phyloP scores from a whole-genome alignment of 2,797 vertebrate genomes.

The Neosalanx taihuensis region DNA sequence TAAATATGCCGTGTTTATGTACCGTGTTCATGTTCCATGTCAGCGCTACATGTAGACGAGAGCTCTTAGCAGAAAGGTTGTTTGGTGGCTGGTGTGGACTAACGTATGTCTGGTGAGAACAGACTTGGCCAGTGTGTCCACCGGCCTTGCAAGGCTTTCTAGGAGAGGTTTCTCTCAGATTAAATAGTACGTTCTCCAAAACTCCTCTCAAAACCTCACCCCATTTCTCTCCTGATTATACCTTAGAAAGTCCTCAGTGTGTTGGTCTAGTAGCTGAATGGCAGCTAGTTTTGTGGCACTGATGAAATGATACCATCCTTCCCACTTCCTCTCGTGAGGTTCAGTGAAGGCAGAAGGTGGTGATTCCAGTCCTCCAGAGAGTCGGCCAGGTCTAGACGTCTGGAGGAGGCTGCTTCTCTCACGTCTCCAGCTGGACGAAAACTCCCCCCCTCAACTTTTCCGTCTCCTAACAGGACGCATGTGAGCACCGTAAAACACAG shows the following conservation, averaged over 20 bases:
- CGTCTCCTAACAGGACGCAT: constrained; percentile 47
- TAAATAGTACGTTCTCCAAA: constrained; percentile 13
- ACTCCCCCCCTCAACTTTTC: constrained; percentile 63
- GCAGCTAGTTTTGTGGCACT: neutral
- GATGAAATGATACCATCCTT: neutral
- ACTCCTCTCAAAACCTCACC: neutral
- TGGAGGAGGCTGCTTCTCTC: constrained; percentile 43
- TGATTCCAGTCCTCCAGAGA: constrained; percentile 36
- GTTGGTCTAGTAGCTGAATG: neutral
- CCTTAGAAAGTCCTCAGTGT: neutral
- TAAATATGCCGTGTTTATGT: too few species aligned
- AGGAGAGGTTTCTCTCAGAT: neutral
- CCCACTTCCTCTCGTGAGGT: constrained; percentile 4
- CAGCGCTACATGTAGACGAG: too few species aligned
- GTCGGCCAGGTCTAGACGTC: constrained; percentile 56
- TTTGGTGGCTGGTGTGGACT: too few species aligned
- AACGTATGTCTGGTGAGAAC: too few species aligned
- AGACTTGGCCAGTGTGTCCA: too few species aligned
- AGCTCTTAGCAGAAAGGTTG: too few species aligned
- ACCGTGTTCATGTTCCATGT: too few species aligned
- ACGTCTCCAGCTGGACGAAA: constrained; percentile 39
- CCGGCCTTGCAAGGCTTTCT: neutral
- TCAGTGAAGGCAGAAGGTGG: constrained; percentile 26
- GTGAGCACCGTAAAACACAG: constrained; percentile 44
- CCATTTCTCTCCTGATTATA: neutral